These are phyloP conservation scores for Uloborus diversus DNA, from an alignment of 1,140 invertebrate genomes.

Conservation along the genomic window DNA sequence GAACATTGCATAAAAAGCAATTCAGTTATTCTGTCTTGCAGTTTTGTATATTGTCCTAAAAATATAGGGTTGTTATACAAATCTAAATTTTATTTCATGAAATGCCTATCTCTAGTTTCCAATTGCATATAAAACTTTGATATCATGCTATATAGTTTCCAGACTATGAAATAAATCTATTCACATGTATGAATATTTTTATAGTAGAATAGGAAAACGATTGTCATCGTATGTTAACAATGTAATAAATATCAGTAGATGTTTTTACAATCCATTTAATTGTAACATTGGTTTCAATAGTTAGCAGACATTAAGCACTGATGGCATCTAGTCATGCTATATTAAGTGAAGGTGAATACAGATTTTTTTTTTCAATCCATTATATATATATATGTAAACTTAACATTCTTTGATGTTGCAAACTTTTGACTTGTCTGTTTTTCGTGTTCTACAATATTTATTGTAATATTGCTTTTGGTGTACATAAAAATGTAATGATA, in stretches of 20 bases:
- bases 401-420: constrained; percentile 37
- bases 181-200: constrained; percentile 55
- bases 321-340: constrained; percentile 48
- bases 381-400: constrained; percentile 46
- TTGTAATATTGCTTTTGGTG: constrained; percentile 55
- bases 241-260: constrained; percentile 15
- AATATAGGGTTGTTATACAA: no score
- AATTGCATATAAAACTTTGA: constrained; percentile 30
- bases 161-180: constrained; percentile 38
- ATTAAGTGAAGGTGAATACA: background rate
- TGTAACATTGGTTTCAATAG: constrained; percentile 45
- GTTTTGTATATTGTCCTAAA: no score
- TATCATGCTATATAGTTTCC: constrained; percentile 39
- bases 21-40: no score
- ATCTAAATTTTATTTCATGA: background rate
- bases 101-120: no score
- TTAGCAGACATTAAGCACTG: constrained; percentile 34
- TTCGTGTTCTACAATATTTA: constrained; percentile 51
- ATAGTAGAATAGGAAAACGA: constrained; percentile 42
- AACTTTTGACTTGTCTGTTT: constrained; percentile 53
- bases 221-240: constrained; percentile 23
- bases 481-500: constrained; percentile 49
- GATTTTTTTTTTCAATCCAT: constrained; percentile 17
- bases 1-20: no score
- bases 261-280: constrained; percentile 20